These are phyloP conservation scores for Antechinus stuartii DNA, from an alignment of 2,113 vertebrate species.

Conservation along the genomic window DNA sequence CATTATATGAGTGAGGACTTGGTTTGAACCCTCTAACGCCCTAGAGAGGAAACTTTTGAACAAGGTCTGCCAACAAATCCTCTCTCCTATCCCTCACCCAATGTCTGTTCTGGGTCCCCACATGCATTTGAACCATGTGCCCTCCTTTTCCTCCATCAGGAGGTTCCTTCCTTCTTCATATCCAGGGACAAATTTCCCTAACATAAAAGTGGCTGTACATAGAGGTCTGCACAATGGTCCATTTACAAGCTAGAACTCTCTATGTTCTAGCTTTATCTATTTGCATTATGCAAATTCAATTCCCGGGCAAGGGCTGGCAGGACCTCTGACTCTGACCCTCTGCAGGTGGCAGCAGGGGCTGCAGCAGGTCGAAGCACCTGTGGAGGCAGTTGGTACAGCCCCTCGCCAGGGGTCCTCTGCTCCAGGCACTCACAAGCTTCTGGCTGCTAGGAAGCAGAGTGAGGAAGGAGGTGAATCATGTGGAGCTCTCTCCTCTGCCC, in stretches of 20 bases:
- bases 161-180: not conserved
- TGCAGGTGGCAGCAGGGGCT: not conserved
- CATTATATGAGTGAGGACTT: not conserved
- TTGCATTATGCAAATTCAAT: no score
- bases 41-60: not conserved
- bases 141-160: not conserved
- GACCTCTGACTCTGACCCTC: not conserved
- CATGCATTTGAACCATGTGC: not conserved
- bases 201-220: not conserved
- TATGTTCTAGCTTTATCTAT: no score
- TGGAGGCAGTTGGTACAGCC: not conserved
- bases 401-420: no score
- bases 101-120: not conserved
- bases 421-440: not conserved
- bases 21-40: not conserved
- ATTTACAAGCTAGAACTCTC: not conserved
- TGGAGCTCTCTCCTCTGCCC: no score
- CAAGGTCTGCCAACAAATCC: no score
- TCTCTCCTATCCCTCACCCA: no score
- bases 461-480: rapidly evolving
- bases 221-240: not conserved
- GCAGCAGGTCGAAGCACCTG: not conserved
- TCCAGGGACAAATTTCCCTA: not conserved
- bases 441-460: not conserved
- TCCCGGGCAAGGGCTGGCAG: not conserved